Conservation (phyloP, 2,888 invertebrate genomes). For the Calliscelio sp. region DNA sequence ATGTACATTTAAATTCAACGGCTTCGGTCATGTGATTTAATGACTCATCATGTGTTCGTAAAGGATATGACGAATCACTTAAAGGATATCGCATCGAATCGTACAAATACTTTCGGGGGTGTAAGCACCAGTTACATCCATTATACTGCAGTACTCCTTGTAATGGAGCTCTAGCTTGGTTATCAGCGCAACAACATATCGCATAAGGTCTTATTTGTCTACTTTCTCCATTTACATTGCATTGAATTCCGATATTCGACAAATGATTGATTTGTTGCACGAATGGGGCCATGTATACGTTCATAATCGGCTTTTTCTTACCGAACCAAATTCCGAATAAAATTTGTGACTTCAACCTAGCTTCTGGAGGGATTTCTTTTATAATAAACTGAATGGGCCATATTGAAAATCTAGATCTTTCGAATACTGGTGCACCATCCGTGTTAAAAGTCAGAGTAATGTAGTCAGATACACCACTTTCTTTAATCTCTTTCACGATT, state of each 20-base stretch:
- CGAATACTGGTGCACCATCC: slow-evolving; percentile 18
- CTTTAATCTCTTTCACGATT: neutral
- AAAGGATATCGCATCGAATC: neutral
- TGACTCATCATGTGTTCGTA: neutral
- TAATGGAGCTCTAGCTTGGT: neutral
- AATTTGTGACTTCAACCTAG: neutral
- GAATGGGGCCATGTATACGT: neutral
- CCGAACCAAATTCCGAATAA: slow-evolving; percentile 20
- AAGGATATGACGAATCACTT: neutral
- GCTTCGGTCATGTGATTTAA: neutral
- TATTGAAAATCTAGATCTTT: slow-evolving; percentile 1
- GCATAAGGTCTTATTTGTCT: slow-evolving; percentile 6
- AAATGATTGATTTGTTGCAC: slow-evolving; percentile 6
- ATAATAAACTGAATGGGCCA: slow-evolving; percentile 19
- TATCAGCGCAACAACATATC: slow-evolving; percentile 11
- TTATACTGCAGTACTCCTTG: neutral
- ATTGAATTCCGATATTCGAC: neutral
- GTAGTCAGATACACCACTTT: neutral
- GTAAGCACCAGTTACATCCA: slow-evolving; percentile 24
- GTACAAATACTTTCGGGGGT: neutral
- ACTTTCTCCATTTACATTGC: neutral
- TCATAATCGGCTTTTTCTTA: neutral
- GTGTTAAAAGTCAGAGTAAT: neutral
- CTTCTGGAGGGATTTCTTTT: slow-evolving; percentile 19
- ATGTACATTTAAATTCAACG: no score